Evolutionary conservation across 2,888 invertebrate species (phyloP).

Genomic region (Trichogramma evanescens): DNA sequence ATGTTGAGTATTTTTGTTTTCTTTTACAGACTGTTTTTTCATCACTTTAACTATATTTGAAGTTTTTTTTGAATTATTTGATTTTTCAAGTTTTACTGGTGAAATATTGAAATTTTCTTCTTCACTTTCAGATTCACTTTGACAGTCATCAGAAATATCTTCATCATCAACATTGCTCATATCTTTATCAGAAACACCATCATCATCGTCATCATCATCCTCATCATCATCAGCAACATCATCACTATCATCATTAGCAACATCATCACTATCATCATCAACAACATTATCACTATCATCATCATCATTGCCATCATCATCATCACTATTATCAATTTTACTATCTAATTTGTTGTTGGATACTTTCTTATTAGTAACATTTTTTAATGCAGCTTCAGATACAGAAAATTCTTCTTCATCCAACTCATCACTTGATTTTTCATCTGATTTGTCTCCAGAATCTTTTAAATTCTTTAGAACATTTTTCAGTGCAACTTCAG

Average conservation of each 20-base stretch:
- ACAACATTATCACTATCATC: background rate
- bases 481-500: background rate
- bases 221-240: background rate
- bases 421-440: background rate
- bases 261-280: background rate
- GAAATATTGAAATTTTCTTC: background rate
- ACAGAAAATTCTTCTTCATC: background rate
- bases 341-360: too few relatives aligned
- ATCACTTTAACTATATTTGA: constrained; percentile 2
- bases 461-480: background rate
- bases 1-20: background rate
- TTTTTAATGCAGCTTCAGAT: too few relatives aligned
- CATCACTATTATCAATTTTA: background rate
- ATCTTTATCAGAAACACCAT: constrained; percentile 3
- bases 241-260: background rate
- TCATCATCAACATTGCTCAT: background rate
- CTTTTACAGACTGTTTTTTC: background rate
- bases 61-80: constrained; percentile 7
- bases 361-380: too few relatives aligned
- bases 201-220: background rate
- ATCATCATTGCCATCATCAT: background rate
- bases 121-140: background rate
- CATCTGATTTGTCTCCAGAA: background rate
- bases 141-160: background rate
- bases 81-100: too few relatives aligned